Evolutionary conservation across 2,888 invertebrate genomes (phyloP).

Genomic region (Automeris io): DNA sequence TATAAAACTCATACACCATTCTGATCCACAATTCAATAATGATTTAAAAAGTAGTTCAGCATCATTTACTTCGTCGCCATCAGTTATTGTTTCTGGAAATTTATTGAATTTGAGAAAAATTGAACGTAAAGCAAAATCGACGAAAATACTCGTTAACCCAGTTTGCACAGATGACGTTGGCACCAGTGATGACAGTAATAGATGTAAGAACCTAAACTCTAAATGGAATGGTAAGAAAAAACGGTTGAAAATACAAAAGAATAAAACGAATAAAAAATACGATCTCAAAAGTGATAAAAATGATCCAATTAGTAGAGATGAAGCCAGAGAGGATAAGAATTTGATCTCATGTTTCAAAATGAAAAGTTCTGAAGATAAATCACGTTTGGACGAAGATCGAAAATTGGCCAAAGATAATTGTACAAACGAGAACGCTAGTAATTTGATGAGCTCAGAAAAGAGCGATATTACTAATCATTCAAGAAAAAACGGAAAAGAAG

Average conservation of each 20-base stretch:
- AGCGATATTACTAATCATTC: constrained; percentile 64
- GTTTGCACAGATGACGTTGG: constrained; percentile 60
- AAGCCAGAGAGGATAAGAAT: constrained; percentile 59
- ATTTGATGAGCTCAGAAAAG: constrained; percentile 49
- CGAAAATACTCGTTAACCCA: constrained; percentile 70
- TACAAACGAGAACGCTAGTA: constrained; percentile 62
- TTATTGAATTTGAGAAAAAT: constrained; percentile 64
- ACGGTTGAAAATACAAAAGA: constrained; percentile 50
- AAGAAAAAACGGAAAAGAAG: constrained; percentile 48
- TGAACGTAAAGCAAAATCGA: constrained; percentile 66
- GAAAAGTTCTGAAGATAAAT: constrained; percentile 62
- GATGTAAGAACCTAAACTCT: constrained; percentile 45
- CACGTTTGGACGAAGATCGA: constrained; percentile 52
- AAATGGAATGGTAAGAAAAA: constrained; percentile 72
- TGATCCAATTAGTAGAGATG: constrained; percentile 52
- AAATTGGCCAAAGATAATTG: constrained; percentile 61
- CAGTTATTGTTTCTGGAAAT: constrained; percentile 49
- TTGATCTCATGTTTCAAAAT: constrained; percentile 71
- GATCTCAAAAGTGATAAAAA: constrained; percentile 44
- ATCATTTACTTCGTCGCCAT: constrained; percentile 50
- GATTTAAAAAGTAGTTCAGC: constrained; percentile 48
- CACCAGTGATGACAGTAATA: constrained; percentile 63
- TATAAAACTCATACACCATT: constrained; percentile 45
- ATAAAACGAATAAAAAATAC: constrained; percentile 35
- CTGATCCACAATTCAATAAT: constrained; percentile 43